phyloP scores from a whole-genome alignment of 1,140 invertebrate genomes.

The Apis laboriosa region DNA sequence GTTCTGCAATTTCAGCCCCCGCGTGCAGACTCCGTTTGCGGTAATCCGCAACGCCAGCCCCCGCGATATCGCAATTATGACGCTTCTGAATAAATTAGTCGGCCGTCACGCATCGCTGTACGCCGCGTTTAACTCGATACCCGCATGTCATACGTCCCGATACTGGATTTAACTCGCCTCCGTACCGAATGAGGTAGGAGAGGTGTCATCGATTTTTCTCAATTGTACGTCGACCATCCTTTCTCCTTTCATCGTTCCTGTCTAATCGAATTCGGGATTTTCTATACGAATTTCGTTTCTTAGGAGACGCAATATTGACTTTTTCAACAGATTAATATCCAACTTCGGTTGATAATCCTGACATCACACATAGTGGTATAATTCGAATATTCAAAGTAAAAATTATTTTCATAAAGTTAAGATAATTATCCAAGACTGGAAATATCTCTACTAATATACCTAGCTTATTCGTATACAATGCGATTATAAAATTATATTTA shows the following conservation, averaged over 20 bases:
- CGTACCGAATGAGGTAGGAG: not conserved
- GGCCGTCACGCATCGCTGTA: conserved; percentile 53
- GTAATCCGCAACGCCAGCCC: conserved; percentile 53
- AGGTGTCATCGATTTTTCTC: not conserved
- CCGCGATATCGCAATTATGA: conserved; percentile 70
- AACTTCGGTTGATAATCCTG: no score
- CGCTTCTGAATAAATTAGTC: conserved; percentile 68
- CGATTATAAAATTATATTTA: no score
- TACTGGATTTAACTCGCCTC: not conserved
- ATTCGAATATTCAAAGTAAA: no score
- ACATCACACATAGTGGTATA: no score
- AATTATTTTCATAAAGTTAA: no score
- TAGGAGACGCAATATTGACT: no score
- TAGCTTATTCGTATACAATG: no score
- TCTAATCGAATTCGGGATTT: no score
- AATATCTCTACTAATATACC: no score
- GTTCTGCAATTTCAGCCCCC: conserved; percentile 52
- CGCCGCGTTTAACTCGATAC: conserved; percentile 36
- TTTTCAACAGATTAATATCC: no score
- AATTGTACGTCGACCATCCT: not conserved
- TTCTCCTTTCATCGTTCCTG: no score
- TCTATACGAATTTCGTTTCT: not conserved
- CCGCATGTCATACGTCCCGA: conserved; percentile 7
- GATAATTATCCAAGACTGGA: no score
- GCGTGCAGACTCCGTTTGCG: conserved; percentile 16